Evolutionary conservation across 2,113 vertebrate species (phyloP).

Genomic region (Penelope pileata): DNA sequence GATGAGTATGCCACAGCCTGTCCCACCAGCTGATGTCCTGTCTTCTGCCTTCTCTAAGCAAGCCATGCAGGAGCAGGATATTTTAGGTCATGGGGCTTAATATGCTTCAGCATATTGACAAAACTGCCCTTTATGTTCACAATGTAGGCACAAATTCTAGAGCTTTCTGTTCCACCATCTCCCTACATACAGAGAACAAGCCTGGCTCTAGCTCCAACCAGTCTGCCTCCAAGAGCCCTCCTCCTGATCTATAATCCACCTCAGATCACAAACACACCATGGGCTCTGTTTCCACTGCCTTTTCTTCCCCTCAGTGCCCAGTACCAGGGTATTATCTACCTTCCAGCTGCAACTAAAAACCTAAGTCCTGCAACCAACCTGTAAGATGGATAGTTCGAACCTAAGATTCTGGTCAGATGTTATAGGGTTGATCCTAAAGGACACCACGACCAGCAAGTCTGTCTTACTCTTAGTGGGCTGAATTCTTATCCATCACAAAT

Average conservation of each 20-base stretch:
- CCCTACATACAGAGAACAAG: rapidly evolving
- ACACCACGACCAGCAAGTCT: not conserved
- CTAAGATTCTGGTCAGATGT: not conserved
- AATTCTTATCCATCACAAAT: not conserved
- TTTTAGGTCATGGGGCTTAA: not conserved
- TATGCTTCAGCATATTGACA: not conserved
- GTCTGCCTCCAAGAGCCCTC: not conserved
- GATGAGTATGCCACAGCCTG: not conserved
- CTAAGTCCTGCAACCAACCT: not conserved
- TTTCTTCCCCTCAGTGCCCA: not conserved
- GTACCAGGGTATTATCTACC: not conserved
- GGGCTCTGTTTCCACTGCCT: not conserved
- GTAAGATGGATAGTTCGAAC: not conserved
- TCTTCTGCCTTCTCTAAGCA: not conserved
- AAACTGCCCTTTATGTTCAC: not conserved
- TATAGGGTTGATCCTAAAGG: not conserved
- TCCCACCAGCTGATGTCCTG: not conserved
- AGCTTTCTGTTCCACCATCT: not conserved
- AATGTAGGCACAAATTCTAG: rapidly evolving
- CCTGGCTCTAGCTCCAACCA: not conserved
- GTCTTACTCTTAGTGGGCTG: not conserved
- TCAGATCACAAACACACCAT: not conserved
- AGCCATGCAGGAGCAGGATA: not conserved
- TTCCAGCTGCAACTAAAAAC: not conserved
- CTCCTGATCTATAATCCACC: not conserved